Base-by-base conservation (phyloP, 2,113 vertebrate species). In the Clarias magur region DNA sequence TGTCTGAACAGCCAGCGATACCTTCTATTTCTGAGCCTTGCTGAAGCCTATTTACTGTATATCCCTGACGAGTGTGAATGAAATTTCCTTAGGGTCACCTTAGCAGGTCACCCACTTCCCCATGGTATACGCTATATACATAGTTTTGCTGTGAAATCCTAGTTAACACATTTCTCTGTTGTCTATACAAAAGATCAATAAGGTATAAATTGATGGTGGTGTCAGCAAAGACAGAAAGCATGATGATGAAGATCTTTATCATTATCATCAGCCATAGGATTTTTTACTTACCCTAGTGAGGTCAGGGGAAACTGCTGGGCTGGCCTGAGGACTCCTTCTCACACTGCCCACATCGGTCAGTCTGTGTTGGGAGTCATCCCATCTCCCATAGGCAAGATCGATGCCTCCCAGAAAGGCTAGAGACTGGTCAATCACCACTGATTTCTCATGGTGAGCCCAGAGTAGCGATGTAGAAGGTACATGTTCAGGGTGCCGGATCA, bases 361-460 rank as follows among this genome's bases (percentile, higher is more conserved):
- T 38, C 93, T 90, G 80, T 96, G 95, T 1, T 91, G 92, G 15
- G 92, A 89, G 85, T 95, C 94, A 73, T 96, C 95, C 94, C 95
- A 96, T 88, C 95, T 93, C 76, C 95, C 95, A 16, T 95, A 96
- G 85, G 95, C 95, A 9, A 95, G 92, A 85, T 96, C 95, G 80
- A 95, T 93, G 9, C 94, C 95, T 6, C 95, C 95, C 27, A 95
- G 80, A 85, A 96, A 95, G 42, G 95, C 94, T 83, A 96, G 90
- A 0, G 81, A 88, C 87, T 96, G 95, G 91, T 96, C 95, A 60
- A 95, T 93, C 82, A 95, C 94, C 83, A 96, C 91, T 85, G 95
- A 92, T 89, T 96, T 96, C 90, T 96, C 95, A 16, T 96, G 95
- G 90, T 96, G 95, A 25, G 95, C 95, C 95, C 95, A 96, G n/a